These are phyloP conservation scores for Molanna angustata DNA, from an alignment of 2,888 invertebrate species.

Conservation along the genomic window DNA sequence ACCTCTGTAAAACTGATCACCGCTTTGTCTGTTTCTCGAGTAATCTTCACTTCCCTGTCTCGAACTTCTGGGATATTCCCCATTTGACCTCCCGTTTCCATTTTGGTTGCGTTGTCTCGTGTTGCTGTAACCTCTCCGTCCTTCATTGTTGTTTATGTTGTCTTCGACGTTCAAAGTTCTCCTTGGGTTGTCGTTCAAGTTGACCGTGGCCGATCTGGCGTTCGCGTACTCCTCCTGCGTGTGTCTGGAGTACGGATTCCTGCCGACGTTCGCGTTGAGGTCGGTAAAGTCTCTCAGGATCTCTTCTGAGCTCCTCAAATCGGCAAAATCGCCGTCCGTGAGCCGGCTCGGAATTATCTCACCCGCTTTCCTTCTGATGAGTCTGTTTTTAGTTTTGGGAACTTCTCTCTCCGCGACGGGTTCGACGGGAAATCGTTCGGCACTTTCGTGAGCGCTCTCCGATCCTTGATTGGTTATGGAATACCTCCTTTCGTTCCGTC, in stretches of 20 bases:
- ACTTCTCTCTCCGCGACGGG: slow-evolving; percentile 5
- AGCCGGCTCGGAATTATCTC: slow-evolving; percentile 22
- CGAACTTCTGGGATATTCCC: not conserved
- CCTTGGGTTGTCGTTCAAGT: slow-evolving; percentile 13
- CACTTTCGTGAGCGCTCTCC: slow-evolving; percentile 30
- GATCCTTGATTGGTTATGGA: slow-evolving; percentile 23
- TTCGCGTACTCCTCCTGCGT: slow-evolving; percentile 29
- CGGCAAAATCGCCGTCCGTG: slow-evolving; percentile 22
- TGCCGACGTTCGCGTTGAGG: slow-evolving; percentile 13
- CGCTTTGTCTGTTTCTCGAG: slow-evolving; percentile 3
- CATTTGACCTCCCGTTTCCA: slow-evolving; percentile 5
- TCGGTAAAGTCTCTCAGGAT: slow-evolving; percentile 27
- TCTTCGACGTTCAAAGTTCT: slow-evolving; percentile 4
- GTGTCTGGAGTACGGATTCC: slow-evolving; percentile 23
- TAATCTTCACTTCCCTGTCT: slow-evolving; percentile 1
- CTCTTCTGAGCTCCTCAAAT: slow-evolving; percentile 28
- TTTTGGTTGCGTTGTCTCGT: slow-evolving; percentile 5
- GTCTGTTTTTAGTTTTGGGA: slow-evolving; percentile 24
- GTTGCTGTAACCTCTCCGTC: slow-evolving; percentile 5
- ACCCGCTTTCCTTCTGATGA: slow-evolving; percentile 28
- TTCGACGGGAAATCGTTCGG: slow-evolving; percentile 18
- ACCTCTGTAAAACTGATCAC: no score
- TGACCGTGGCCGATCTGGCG: slow-evolving; percentile 22
- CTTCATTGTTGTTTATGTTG: not conserved
- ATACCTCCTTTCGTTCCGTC: slow-evolving; percentile 17